Evolutionary conservation across 1,140 invertebrate genomes (phyloP).

Genomic region (Coenobita brevimanus): DNA sequence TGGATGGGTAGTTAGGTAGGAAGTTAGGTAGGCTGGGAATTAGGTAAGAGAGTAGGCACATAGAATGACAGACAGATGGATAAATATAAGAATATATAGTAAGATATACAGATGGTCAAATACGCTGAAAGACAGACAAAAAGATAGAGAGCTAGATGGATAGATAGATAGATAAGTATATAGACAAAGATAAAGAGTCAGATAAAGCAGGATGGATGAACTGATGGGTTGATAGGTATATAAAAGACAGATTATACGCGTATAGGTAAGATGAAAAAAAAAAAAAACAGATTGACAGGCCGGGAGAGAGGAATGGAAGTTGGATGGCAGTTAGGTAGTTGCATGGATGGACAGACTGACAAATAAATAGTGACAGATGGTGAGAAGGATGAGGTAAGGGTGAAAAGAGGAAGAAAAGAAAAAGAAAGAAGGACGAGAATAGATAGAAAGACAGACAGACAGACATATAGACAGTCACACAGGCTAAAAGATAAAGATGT

Average conservation of each 20-base stretch:
- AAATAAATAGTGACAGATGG: background rate
- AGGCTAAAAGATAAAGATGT: background rate
- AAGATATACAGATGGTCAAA: background rate
- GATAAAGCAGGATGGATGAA: background rate
- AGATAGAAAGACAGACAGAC: background rate
- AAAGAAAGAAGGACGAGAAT: background rate
- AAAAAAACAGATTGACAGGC: background rate
- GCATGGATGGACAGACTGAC: background rate
- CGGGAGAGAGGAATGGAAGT: too few species aligned
- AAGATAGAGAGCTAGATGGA: background rate
- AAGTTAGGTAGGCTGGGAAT: too few species aligned
- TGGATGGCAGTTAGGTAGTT: too few species aligned
- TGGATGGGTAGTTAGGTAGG: too few species aligned
- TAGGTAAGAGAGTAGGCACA: too few species aligned
- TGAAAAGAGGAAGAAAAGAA: background rate
- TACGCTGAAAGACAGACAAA: background rate
- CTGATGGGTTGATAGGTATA: too few species aligned
- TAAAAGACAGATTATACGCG: background rate
- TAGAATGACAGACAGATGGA: background rate
- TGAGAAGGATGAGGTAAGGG: background rate
- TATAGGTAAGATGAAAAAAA: background rate
- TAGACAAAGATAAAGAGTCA: conserved; percentile 9
- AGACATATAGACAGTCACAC: background rate
- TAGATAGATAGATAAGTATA: background rate
- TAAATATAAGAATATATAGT: background rate